Conservation (phyloP, 1,140 invertebrate species). For the Cotesia vestalis region DNA sequence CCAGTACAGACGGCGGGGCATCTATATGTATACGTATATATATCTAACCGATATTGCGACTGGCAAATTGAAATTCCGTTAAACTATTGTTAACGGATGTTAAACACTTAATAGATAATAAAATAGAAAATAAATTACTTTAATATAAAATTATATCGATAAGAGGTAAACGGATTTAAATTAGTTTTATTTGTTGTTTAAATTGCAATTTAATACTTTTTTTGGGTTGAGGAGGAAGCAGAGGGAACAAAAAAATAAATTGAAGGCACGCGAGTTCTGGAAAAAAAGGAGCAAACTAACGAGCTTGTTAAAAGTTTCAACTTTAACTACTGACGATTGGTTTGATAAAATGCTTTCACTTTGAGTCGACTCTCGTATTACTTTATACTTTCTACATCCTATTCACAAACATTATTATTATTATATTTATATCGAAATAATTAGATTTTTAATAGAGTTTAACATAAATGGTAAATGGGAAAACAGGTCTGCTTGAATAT, state of each 20-base stretch:
- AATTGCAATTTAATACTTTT: not conserved
- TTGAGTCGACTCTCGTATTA: slow-evolving; percentile 4
- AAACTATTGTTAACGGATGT: slow-evolving; percentile 2
- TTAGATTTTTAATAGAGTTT: not conserved
- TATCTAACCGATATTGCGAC: not conserved
- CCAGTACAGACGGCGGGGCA: too few relatives aligned
- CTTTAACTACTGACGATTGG: not conserved
- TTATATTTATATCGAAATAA: not conserved
- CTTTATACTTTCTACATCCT: not conserved
- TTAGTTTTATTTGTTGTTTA: slow-evolving; percentile 3
- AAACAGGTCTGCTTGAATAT: too few relatives aligned
- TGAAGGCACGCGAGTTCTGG: too few relatives aligned
- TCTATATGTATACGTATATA: too few relatives aligned
- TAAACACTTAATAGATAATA: not conserved
- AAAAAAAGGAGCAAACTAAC: slow-evolving; percentile 18
- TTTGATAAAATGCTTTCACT: slow-evolving; percentile 15
- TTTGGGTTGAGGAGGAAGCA: not conserved
- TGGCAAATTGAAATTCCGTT: not conserved
- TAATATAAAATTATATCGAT: not conserved
- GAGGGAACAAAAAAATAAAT: slow-evolving; percentile 5
- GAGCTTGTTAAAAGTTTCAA: slow-evolving; percentile 32
- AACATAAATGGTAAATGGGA: not conserved
- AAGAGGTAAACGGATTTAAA: slow-evolving; percentile 5
- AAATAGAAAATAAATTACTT: slow-evolving; percentile 1
- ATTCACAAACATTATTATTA: not conserved